Conservation (phyloP, 2,888 invertebrate genomes). For the Aphrophora alni region DNA sequence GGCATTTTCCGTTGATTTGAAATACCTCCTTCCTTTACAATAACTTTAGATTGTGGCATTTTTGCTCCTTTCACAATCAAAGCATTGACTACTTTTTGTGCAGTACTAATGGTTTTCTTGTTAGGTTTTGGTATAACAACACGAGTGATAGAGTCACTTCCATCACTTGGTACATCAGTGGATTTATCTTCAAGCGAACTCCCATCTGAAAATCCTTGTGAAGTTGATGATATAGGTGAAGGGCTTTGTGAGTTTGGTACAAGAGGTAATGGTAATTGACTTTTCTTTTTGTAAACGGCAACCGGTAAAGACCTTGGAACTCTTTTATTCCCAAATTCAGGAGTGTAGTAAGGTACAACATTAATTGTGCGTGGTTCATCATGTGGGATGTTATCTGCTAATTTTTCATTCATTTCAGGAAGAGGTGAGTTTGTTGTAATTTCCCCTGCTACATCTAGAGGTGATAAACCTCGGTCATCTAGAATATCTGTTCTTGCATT, state of each 20-base stretch:
- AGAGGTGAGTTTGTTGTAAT: background rate
- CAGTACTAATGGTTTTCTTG: background rate
- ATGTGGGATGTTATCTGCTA: background rate
- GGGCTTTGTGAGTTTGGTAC: background rate
- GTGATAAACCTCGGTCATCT: conserved; percentile 59
- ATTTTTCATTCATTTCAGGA: background rate
- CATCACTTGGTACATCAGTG: background rate
- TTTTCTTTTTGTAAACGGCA: background rate
- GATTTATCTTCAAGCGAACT: background rate
- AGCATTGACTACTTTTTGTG: conserved; percentile 49
- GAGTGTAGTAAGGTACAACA: background rate
- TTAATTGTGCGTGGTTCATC: background rate
- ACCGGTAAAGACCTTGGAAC: background rate
- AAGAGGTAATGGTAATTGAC: background rate
- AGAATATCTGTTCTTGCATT: conserved; percentile 60
- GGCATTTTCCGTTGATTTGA: conserved; percentile 38
- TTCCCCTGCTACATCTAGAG: conserved; percentile 62
- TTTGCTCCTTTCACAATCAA: conserved; percentile 51
- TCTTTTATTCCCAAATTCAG: background rate
- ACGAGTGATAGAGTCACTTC: background rate
- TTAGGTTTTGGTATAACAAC: background rate
- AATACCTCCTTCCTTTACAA: conserved; percentile 27
- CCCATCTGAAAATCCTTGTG: background rate
- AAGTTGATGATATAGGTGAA: background rate
- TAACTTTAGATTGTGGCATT: conserved; percentile 43